These are phyloP conservation scores for Pseudoatta argentina DNA, from an alignment of 1,140 invertebrate genomes.

Conservation along the genomic window DNA sequence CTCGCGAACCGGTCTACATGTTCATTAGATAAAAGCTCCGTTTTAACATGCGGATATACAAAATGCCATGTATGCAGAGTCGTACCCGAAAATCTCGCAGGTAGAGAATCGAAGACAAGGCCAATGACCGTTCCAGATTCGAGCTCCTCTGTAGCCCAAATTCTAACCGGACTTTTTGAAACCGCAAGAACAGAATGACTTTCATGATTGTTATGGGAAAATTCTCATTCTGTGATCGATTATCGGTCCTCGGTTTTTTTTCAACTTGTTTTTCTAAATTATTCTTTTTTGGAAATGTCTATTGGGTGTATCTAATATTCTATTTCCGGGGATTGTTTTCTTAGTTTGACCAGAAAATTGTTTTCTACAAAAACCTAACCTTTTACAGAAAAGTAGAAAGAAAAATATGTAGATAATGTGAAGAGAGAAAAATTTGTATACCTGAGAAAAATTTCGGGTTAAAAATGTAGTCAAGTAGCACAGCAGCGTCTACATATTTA, in stretches of 20 bases:
- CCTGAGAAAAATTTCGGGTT: too few species aligned
- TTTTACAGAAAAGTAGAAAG: too few species aligned
- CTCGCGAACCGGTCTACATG: conserved; percentile 38
- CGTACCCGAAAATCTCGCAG: conserved; percentile 77
- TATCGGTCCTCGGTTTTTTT: conserved; percentile 62
- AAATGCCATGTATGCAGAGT: conserved; percentile 31
- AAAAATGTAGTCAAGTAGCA: too few species aligned
- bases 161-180: conserved; percentile 82
- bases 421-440: too few species aligned
- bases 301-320: neutral
- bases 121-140: conserved; percentile 84
- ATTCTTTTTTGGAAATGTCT: too few species aligned
- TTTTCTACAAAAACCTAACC: too few species aligned
- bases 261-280: neutral
- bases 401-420: too few species aligned
- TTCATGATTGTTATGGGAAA: conserved; percentile 69
- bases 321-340: too few species aligned
- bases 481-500: too few species aligned
- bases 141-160: conserved; percentile 82
- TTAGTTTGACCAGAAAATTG: too few species aligned
- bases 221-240: conserved; percentile 63
- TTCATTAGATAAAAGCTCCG: conserved; percentile 55
- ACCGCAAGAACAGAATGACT: conserved; percentile 78
- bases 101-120: conserved; percentile 73
- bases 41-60: conserved; percentile 26